Evolutionary conservation across 2,113 vertebrate species (phyloP).

Genomic region (Sphyrna mokarran): DNA sequence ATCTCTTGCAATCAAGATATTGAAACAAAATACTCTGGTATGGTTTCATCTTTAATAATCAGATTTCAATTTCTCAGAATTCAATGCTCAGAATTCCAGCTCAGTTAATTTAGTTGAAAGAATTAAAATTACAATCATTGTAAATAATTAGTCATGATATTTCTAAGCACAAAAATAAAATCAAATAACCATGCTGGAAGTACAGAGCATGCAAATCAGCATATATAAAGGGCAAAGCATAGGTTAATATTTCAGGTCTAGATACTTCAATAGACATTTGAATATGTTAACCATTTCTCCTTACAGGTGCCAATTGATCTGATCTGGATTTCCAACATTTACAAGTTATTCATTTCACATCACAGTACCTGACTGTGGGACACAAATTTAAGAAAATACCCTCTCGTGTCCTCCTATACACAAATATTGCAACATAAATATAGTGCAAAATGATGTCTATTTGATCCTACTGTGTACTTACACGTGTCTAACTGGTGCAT

Average conservation of each 20-base stretch:
- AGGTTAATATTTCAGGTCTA: neutral
- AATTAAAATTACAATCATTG: neutral
- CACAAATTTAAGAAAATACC: neutral
- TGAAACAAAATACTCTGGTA: neutral
- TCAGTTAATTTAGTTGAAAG: neutral
- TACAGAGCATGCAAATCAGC: neutral
- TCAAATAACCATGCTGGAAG: neutral
- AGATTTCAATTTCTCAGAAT: neutral
- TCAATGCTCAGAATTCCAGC: neutral
- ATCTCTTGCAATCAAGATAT: neutral
- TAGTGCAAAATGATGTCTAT: neutral
- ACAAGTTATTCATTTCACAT: neutral
- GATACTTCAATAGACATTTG: neutral
- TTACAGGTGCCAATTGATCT: neutral
- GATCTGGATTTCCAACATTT: neutral
- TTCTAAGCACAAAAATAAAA: neutral
- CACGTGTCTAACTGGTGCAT: neutral
- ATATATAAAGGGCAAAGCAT: neutral
- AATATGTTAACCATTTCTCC: neutral
- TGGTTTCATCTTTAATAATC: neutral
- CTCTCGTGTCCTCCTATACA: neutral
- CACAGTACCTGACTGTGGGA: neutral
- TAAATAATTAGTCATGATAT: neutral
- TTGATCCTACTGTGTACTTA: neutral
- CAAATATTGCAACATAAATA: neutral